Percentiles rank a stretch among this genome's conserved stretches.
These are phyloP conservation scores for Montipora cactus DNA, from an alignment of 64 coral and sea anemone genomes.

Conservation along the genomic window DNA sequence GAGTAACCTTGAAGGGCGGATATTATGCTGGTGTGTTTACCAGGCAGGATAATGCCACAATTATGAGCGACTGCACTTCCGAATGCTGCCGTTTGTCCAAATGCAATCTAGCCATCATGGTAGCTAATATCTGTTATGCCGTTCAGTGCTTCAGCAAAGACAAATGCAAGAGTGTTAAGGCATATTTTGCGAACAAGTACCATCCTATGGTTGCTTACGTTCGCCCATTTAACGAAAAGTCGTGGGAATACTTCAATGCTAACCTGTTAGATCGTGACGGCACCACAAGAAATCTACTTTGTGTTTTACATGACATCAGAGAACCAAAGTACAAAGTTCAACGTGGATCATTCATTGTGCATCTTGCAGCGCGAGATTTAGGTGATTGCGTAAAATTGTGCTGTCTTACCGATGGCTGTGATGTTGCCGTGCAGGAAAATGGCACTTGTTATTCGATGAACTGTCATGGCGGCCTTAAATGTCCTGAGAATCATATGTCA, in stretches of 20 bases:
- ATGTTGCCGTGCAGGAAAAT: slow-evolving; percentile 28
- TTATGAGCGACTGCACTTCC: neutral
- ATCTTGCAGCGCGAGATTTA: slow-evolving; percentile 2
- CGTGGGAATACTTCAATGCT: neutral
- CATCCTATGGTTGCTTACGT: slow-evolving; percentile 49
- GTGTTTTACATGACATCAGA: slow-evolving; percentile 14
- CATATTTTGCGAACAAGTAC: slow-evolving; percentile 52
- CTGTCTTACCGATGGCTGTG: slow-evolving; percentile 36
- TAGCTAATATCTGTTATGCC: slow-evolving; percentile 1
- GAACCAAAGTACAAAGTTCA: slow-evolving; percentile 1
- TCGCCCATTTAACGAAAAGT: neutral
- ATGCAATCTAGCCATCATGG: slow-evolving; percentile 37
- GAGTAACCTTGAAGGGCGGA: slow-evolving; percentile 22
- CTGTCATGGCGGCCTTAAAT: neutral
- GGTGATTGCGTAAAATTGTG: slow-evolving; percentile 43
- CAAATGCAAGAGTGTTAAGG: slow-evolving; percentile 37
- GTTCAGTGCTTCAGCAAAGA: slow-evolving; percentile 52
- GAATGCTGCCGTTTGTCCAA: slow-evolving; percentile 2
- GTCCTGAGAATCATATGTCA: neutral
- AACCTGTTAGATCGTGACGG: neutral
- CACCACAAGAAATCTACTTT: neutral
- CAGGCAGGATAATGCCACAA: neutral
- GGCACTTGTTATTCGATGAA: slow-evolving; percentile 26
- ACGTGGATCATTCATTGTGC: neutral
- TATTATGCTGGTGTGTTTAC: slow-evolving; percentile 46